Evolutionary conservation across 2,113 vertebrate genomes (phyloP), one percentile per base, ranked within the genome.

Genomic region (Pterocles gutturalis): DNA sequence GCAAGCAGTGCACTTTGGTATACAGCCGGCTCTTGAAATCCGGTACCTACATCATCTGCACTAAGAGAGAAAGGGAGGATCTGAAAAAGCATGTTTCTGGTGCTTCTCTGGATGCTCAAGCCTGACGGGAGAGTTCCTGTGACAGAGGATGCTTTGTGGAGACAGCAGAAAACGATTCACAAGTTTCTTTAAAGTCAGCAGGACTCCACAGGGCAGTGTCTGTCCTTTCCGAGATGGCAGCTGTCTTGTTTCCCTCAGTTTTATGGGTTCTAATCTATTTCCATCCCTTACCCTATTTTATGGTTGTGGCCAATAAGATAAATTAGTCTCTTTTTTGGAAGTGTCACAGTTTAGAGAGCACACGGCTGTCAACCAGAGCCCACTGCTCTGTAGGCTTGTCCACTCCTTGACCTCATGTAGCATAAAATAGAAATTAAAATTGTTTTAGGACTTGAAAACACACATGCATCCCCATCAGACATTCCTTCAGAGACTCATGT

Each of bases 241-340:
- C 83, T 92, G 85, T 83, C 91, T 95, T 87, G 36, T 54, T 97
- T 96, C 81, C 65, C 80, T 82, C 87, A 64, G 77, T 94, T 97
- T 98, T 97, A 96, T 96, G 87, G 87, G 41, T 96, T 97, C 83
- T 94, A 92, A 96, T 97, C 94, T 94, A 31, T 89, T 96, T 95
- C 69, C 77, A 96, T 95, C 88, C 77, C 36, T 92, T 96, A 78
- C 69, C 51, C 92, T 95, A 5, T 94, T 97, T 97, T 97, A 97
- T 96, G 89, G 83, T 71, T 94, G 69, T 24, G 87, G 81, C 77
- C 83, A 82, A 84, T 92, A 96, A 97, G 91, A 97, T 91, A 92
- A 97, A 97, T 92, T 66, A 65, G 29, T 36, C 81, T 81, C 38
- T 65, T 86, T 69, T 95, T 53, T 79, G 61, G 58, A 81, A 94